Evolutionary conservation across 2,113 vertebrate species (phyloP), one percentile per base, ranked within the genome.

Genomic region (Ceyx margarethae): DNA sequence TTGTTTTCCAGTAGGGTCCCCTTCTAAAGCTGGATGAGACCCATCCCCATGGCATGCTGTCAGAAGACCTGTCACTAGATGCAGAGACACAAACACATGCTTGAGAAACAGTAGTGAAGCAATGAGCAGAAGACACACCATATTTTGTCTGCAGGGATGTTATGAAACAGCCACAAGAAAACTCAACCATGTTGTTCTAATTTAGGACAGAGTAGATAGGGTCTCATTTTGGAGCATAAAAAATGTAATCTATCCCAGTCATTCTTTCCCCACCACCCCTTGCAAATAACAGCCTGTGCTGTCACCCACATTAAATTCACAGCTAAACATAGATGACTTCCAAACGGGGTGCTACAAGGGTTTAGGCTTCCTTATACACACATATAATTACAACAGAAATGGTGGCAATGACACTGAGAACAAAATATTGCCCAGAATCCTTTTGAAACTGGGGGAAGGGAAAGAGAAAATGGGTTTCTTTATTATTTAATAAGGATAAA

Each of bases 141-240:
- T 87, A 77, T 60, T 96, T 91, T 95, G 81, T 92, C 83, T 87
- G 71, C 21, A 58, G 60, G 48, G 93, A 85, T 71, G 79, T 85
- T 91, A 90, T 43, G 43, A 93, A 95, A 93, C 23, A 90, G 85
- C 90, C 92, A 87, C 89, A 96, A 80, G 75, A 87, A 89, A 94
- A 91, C 57, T 60, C 65, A 81, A 48, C 64, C 87, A 73, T 80
- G 91, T 50, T 92, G 54, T 92, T 95, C 73, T 75, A 80, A 92
- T 96, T 93, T 88, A 81, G 37, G 19, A 43, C 17, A 69, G 53
- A 91, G 51, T 15, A 82, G 84, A 95, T 56, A 89, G 50, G 43
- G 86, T 84, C 78, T 79, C 93, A 84, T 75, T 95, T 45, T 89
- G 62, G 29, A 90, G 35, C 62, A 81, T 56, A 72, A 66, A 66